Evolutionary conservation across 1,140 invertebrate genomes (phyloP).

Genomic region (Drosophila fuyamai): DNA sequence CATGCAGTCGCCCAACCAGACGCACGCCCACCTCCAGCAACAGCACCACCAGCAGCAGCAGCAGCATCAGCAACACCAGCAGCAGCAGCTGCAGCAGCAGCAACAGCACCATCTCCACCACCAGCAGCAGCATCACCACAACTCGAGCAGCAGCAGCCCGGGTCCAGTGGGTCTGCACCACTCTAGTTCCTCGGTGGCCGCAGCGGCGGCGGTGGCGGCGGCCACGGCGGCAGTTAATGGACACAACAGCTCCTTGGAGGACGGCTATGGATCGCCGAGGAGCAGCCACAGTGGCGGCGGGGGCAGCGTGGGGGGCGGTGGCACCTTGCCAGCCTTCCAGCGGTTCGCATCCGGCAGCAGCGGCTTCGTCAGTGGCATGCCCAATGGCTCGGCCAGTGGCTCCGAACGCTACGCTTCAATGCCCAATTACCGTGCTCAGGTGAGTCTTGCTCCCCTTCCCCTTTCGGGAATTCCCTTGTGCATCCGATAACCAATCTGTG

Average conservation of each 20-base stretch:
- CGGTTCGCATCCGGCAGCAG: conserved; percentile 52
- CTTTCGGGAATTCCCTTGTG: not conserved
- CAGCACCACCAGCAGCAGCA: conserved; percentile 57
- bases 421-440: conserved; percentile 76
- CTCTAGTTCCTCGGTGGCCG: conserved; percentile 29
- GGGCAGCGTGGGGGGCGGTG: conserved; percentile 42
- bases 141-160: conserved; percentile 63
- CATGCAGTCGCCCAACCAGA: conserved; percentile 69
- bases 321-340: conserved; percentile 76
- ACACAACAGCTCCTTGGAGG: conserved; percentile 62
- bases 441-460: conserved; percentile 38
- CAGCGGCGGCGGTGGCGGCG: conserved; percentile 24
- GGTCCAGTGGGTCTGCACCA: conserved; percentile 58
- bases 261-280: conserved; percentile 76
- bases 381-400: conserved; percentile 62
- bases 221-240: conserved; percentile 37
- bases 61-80: conserved; percentile 47
- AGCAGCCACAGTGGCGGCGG: conserved; percentile 65
- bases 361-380: conserved; percentile 51
- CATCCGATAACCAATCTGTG: not conserved
- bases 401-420: conserved; percentile 77
- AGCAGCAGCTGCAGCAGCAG: conserved; percentile 31
- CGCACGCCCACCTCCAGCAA: conserved; percentile 61
- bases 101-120: conserved; percentile 62
- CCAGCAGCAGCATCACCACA: conserved; percentile 65